These are phyloP conservation scores for Calyptomena viridis DNA, from an alignment of 2,113 vertebrate genomes.

Conservation along the genomic window DNA sequence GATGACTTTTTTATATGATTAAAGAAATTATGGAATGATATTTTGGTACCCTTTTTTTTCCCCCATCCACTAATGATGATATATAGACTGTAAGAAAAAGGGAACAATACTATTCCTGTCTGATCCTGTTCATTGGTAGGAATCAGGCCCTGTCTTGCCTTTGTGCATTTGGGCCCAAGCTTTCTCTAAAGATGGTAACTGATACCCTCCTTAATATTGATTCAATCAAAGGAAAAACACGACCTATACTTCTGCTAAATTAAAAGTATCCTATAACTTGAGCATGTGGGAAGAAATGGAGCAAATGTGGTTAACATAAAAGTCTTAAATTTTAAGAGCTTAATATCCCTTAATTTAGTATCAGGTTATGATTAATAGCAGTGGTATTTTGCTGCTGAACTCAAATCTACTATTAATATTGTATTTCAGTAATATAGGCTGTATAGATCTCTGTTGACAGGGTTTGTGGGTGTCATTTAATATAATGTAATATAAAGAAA, in stretches of 20 bases:
- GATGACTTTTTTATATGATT: constrained; percentile 50
- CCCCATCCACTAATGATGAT: not conserved
- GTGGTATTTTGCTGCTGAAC: constrained; percentile 12
- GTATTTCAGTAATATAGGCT: not conserved
- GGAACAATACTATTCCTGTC: not conserved
- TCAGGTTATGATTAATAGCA: not conserved
- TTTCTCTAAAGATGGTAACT: not conserved
- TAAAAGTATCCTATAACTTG: not conserved
- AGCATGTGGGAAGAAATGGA: not conserved
- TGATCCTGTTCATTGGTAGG: not conserved
- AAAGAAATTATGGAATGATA: constrained; percentile 44
- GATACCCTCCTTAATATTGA: not conserved
- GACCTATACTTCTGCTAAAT: not conserved
- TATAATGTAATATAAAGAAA: not conserved
- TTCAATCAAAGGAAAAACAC: not conserved
- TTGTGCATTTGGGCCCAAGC: not conserved
- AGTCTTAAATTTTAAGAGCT: not conserved
- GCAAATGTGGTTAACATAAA: not conserved
- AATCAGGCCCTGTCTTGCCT: not conserved
- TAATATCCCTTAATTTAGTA: not conserved
- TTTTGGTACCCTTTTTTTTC: constrained; percentile 2
- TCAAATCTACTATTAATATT: not conserved
- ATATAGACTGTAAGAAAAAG: not conserved
- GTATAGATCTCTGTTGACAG: not conserved
- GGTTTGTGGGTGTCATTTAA: not conserved